These are phyloP conservation scores for Netelia inedita DNA, from an alignment of 2,888 invertebrate species.

Conservation along the genomic window DNA sequence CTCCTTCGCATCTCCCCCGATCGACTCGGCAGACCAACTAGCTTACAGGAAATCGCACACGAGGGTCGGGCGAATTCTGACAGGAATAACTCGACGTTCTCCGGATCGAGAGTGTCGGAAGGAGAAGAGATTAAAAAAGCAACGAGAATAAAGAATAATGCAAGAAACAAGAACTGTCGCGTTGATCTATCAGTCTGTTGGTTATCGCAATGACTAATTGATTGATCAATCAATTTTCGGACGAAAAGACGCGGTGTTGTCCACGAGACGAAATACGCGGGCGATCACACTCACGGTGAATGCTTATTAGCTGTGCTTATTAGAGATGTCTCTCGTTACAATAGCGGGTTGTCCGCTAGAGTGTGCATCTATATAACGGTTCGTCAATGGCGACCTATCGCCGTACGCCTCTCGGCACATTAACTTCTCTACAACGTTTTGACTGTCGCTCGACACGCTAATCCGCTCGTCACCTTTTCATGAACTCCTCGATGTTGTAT, in stretches of 20 bases:
- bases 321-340: conserved; percentile 66
- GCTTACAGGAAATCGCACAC: conserved; percentile 67
- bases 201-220: conserved; percentile 47
- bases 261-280: neutral
- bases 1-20: conserved; percentile 75
- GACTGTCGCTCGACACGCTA: conserved; percentile 73
- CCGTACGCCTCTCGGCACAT: conserved; percentile 75
- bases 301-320: conserved; percentile 26
- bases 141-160: conserved; percentile 27
- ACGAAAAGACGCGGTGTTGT: neutral
- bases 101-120: conserved; percentile 61
- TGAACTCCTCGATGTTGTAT: conserved; percentile 10
- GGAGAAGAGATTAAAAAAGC: conserved; percentile 13
- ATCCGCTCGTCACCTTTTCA: conserved; percentile 76
- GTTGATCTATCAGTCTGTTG: conserved; percentile 28
- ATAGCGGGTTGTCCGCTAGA: conserved; percentile 75
- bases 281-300: neutral
- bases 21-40: conserved; percentile 43
- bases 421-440: conserved; percentile 78
- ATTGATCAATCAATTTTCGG: conserved; percentile 47
- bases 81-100: conserved; percentile 72
- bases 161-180: conserved; percentile 7
- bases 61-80: conserved; percentile 64
- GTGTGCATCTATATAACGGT: conserved; percentile 55
- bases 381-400: conserved; percentile 81